Evolutionary conservation across 2,888 invertebrate species (phyloP).

Genomic region (Drosophila gaucha): DNA sequence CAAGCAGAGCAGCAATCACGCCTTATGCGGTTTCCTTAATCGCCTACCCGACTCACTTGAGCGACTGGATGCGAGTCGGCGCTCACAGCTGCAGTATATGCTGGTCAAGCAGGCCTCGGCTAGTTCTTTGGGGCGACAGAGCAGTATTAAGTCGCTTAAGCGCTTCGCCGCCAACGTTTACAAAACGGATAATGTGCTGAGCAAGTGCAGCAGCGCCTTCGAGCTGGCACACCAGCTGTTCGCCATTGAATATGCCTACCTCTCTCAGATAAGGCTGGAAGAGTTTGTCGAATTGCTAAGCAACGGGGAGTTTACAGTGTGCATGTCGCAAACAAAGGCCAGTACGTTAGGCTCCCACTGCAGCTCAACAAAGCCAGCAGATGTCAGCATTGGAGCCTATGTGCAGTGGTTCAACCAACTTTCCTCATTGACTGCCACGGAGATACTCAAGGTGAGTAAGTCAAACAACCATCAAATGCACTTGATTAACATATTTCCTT

Average conservation of each 20-base stretch:
- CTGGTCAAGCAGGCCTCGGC: conserved; percentile 52
- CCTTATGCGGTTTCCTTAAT: conserved; percentile 86
- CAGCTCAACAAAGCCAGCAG: conserved; percentile 19
- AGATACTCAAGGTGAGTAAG: conserved; percentile 92
- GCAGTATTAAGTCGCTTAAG: conserved; percentile 85
- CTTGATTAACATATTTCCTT: not conserved
- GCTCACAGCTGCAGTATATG: conserved; percentile 85
- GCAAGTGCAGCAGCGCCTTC: conserved; percentile 91
- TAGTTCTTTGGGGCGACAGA: conserved; percentile 65
- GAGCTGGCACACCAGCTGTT: conserved; percentile 96
- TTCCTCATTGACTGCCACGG: conserved; percentile 96
- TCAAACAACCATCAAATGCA: rapidly evolving
- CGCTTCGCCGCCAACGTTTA: conserved; percentile 62
- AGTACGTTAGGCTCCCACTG: conserved; percentile 89
- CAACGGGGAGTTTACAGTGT: conserved; percentile 87
- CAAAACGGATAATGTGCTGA: conserved; percentile 86
- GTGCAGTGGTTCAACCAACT: conserved; percentile 98
- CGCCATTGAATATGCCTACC: conserved; percentile 94
- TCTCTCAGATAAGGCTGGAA: conserved; percentile 97
- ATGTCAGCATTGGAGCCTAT: conserved; percentile 93
- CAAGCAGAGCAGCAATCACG: conserved; percentile 88
- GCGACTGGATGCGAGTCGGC: conserved; percentile 19
- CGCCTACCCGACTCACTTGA: conserved; percentile 29
- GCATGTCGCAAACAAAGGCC: conserved; percentile 85
- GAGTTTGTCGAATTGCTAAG: conserved; percentile 97